phyloP scores from a whole-genome alignment of 2,113 vertebrate species.

The Lasiurus cinereus region DNA sequence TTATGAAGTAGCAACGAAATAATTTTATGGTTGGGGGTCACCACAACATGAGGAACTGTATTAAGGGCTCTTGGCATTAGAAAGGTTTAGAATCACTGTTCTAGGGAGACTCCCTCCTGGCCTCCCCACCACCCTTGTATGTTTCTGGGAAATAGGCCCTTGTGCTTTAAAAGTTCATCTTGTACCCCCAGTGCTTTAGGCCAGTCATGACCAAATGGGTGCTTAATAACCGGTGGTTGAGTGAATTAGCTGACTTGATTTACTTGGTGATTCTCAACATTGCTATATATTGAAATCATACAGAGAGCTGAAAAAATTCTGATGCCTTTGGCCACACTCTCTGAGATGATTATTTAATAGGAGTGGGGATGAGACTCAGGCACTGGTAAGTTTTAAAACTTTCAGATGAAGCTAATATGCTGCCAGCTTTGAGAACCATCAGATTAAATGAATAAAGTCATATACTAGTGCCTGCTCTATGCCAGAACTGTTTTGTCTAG shows the following conservation, averaged over 20 bases:
- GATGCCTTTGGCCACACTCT: background rate
- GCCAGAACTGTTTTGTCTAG: no score
- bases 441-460: background rate
- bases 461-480: background rate
- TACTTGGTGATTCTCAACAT: background rate
- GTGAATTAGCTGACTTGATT: background rate
- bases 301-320: background rate
- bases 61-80: no score
- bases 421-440: background rate
- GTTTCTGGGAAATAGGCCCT: background rate
- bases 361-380: background rate
- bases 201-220: background rate
- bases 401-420: background rate
- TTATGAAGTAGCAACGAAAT: no score
- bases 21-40: no score
- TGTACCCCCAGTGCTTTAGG: background rate
- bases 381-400: background rate
- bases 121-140: background rate
- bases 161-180: background rate
- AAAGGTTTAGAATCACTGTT: background rate
- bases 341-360: background rate
- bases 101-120: background rate
- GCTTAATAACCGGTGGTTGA: background rate
- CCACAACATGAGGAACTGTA: no score
- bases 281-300: background rate